These are phyloP conservation scores for Eueremaeus valkanovi DNA, from an alignment of 2,888 invertebrate species.

Conservation along the genomic window DNA sequence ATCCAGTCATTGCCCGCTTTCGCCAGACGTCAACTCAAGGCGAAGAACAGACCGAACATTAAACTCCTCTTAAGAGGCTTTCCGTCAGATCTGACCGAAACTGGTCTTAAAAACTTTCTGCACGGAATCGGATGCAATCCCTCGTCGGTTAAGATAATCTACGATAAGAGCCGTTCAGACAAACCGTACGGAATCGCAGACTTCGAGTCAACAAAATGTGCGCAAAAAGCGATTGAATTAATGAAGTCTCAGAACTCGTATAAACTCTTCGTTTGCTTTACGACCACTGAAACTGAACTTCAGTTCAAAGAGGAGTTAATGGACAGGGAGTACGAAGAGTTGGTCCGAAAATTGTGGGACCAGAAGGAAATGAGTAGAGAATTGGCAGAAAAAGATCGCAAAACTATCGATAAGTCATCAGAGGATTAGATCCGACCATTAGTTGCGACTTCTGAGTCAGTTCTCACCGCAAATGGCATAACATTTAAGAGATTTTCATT, in stretches of 20 bases:
- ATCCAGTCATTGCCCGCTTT: not conserved
- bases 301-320: not conserved
- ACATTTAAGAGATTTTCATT: too few species aligned
- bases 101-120: not conserved
- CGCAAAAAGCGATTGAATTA: not conserved
- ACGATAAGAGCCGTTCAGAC: not conserved
- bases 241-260: not conserved
- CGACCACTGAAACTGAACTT: not conserved
- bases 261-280: not conserved
- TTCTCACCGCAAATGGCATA: too few species aligned
- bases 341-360: too few species aligned
- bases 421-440: too few species aligned
- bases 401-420: not conserved
- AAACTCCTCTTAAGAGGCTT: not conserved
- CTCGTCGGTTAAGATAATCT: not conserved
- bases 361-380: not conserved
- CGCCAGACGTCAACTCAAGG: not conserved
- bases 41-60: not conserved
- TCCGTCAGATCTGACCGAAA: not conserved
- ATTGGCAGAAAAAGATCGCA: not conserved
- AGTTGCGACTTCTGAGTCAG: too few species aligned
- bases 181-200: not conserved
- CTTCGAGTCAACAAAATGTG: not conserved
- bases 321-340: not conserved
- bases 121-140: not conserved